phyloP scores from a whole-genome alignment of 2,797 vertebrate genomes.

The Diplodus sargus region DNA sequence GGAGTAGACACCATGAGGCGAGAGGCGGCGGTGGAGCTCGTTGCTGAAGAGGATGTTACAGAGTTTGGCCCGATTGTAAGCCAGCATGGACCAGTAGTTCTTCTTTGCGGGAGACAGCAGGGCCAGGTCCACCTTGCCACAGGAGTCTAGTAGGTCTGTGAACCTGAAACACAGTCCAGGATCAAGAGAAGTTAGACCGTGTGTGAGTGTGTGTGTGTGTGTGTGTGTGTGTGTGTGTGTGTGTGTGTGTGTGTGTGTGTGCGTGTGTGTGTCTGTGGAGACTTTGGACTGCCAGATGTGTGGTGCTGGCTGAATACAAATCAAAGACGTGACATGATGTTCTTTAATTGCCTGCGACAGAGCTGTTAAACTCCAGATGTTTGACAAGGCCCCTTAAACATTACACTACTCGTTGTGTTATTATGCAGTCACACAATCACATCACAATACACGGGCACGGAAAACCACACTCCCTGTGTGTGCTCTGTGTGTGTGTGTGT shows the following conservation, averaged over 20 bases:
- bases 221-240: constrained; percentile 15
- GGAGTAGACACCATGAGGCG: constrained; percentile 89
- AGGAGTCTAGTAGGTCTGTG: constrained; percentile 90
- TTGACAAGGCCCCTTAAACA: constrained; percentile 88
- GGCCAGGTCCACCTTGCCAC: constrained; percentile 90
- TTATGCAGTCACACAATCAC: constrained; percentile 68
- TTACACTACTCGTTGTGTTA: constrained; percentile 77
- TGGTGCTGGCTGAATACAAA: constrained; percentile 90
- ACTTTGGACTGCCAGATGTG: constrained; percentile 82
- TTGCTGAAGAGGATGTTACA: constrained; percentile 96
- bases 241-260: constrained; percentile 12
- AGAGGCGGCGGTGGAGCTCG: constrained; percentile 93
- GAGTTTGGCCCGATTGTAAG: constrained; percentile 98
- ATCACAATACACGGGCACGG: constrained; percentile 53
- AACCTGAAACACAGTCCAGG: constrained; percentile 86
- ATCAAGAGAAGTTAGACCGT: constrained; percentile 31
- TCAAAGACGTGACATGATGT: constrained; percentile 95
- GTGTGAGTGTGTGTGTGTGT: constrained; percentile 15
- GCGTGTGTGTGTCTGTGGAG: constrained; percentile 17
- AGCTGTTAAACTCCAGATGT: constrained; percentile 99
- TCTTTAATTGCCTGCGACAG: constrained; percentile 96
- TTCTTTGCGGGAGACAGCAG: constrained; percentile 91
- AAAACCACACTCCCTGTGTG: constrained; percentile 46
- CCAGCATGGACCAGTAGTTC: constrained; percentile 96
- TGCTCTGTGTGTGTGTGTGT: constrained; percentile 26